These are phyloP conservation scores for Mus spretus DNA, from an alignment of 2,797 vertebrate genomes.

Conservation along the genomic window DNA sequence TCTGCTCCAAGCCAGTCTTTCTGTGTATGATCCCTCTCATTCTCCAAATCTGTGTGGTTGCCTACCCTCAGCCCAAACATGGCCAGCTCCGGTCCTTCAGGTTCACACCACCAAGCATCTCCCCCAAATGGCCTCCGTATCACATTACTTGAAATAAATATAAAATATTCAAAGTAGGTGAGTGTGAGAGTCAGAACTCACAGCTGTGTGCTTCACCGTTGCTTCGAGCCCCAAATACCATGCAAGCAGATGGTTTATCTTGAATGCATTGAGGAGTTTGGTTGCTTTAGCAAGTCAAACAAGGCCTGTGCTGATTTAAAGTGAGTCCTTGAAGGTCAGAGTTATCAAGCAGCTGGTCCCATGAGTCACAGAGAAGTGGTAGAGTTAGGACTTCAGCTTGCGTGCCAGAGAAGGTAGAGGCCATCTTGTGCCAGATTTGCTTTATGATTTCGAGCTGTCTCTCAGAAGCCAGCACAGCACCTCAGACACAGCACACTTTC, in stretches of 20 bases:
- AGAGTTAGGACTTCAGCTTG: background rate
- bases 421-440: background rate
- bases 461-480: background rate
- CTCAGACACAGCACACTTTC: background rate
- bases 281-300: background rate
- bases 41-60: background rate
- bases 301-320: background rate
- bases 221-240: background rate
- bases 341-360: background rate
- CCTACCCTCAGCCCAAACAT: background rate
- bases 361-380: background rate
- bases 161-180: background rate
- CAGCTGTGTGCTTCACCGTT: fast-evolving
- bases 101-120: fast-evolving
- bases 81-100: background rate
- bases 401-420: no score
- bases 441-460: background rate
- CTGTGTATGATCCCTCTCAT: background rate
- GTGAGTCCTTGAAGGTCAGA: no score
- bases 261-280: no score
- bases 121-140: background rate
- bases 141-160: background rate
- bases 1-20: background rate
- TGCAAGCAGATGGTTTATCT: no score
- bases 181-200: fast-evolving